Base-by-base conservation (phyloP, 2,113 vertebrate species). In the Zootoca vivipara region DNA sequence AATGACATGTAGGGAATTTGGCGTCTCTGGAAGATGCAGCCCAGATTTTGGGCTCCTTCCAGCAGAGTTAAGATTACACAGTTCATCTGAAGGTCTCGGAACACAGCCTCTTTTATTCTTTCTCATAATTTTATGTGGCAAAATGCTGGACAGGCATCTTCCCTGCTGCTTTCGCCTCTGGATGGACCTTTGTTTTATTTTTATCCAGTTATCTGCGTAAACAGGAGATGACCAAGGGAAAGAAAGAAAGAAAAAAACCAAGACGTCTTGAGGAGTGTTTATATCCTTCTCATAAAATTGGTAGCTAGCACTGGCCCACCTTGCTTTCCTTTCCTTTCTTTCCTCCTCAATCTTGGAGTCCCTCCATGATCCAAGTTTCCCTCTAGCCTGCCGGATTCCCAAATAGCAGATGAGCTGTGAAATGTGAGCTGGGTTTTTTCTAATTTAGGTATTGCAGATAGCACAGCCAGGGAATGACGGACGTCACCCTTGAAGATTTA, bases 281-380 rank as follows among this genome's bases (percentile, higher is more conserved):
- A 72, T 86, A 77, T 82, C 30, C 33, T 7, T 80, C 88, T 86
- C 85, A 75, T 79, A 64, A 94, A 70, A 93, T 92, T 72, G 84
- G 56, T 26, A 16, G 0, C 81, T 4, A 82, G 79, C 79, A 62
- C 58, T 62, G 58, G 20, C 33, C 24, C 22, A 26, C 2, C 22
- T 5, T 10, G 9, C 2, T 52, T 52, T 52, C 7, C 72, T 16
- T 5, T 16, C 9, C 30, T 83, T 86, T 74, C 26, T 87, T n/a
- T 91, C 75, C 6, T 35, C 12, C 56, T 81, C 8, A 7, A 38
- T 70, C 28, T 69, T 38, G 58, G 1, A 82, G 77, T 87, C 65
- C 69, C 0, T 0, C 73, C 38, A 78, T 77, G 82, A 90, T 79
- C 65, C 84, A 82, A 70, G 12, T 83, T 78, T 89, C n/a, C 40